Percentiles rank a stretch among this genome's conserved stretches.
These are phyloP conservation scores for Sebastes oblongus DNA, from an alignment of 2,797 vertebrate species.

Conservation along the genomic window DNA sequence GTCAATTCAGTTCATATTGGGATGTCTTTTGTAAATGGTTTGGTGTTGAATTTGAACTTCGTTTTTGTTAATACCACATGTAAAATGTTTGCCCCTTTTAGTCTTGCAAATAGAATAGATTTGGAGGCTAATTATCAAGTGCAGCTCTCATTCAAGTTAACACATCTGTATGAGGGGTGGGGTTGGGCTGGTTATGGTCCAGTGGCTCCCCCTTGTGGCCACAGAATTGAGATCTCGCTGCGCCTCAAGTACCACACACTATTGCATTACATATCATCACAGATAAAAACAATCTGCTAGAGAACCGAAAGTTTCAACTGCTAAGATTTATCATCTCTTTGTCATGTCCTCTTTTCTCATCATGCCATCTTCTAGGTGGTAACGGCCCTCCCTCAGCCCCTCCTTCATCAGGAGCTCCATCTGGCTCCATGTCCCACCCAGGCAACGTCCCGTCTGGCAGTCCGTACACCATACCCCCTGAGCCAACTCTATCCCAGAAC, in stretches of 20 bases:
- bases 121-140: neutral
- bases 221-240: neutral
- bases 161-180: slow-evolving; percentile 46
- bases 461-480: slow-evolving; percentile 95
- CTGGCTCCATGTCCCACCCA: slow-evolving; percentile 91
- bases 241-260: neutral
- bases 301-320: neutral
- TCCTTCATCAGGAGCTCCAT: slow-evolving; percentile 84
- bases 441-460: slow-evolving; percentile 95
- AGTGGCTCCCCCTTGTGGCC: slow-evolving; percentile 77
- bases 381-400: slow-evolving; percentile 90
- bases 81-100: neutral
- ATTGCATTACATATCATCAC: neutral
- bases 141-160: slow-evolving; percentile 1
- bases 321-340: slow-evolving; percentile 13
- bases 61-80: neutral
- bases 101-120: neutral
- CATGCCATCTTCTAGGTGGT: slow-evolving; percentile 83
- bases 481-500: slow-evolving; percentile 98
- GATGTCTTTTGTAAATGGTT: neutral
- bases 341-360: slow-evolving; percentile 11
- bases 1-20: neutral
- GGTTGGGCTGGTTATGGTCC: slow-evolving; percentile 48
- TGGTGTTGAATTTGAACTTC: neutral
- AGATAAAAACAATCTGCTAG: neutral